phyloP scores from a whole-genome alignment of 2,888 invertebrate species.

The Allophyes oxyacanthae region DNA sequence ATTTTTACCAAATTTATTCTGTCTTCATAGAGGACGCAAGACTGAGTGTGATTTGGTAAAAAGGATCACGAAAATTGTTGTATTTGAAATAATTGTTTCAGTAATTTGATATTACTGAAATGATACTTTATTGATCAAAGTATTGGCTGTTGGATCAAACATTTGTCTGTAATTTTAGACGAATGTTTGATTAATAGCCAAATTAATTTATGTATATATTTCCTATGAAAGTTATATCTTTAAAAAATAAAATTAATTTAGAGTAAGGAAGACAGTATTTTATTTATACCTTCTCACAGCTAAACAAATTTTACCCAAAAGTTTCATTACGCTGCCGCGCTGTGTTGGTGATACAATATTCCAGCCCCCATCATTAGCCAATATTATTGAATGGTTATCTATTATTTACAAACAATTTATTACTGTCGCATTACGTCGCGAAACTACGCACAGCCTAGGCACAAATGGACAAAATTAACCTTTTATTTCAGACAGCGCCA shows the following conservation, averaged over 20 bases:
- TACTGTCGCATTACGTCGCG: too few species aligned
- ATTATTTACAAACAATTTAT: too few species aligned
- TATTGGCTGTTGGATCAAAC: constrained; percentile 36
- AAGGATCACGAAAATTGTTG: constrained; percentile 36
- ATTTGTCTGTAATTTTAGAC: constrained; percentile 21
- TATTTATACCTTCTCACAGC: constrained; percentile 28
- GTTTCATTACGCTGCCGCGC: too few species aligned
- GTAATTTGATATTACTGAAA: constrained; percentile 33
- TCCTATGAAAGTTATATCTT: constrained; percentile 47
- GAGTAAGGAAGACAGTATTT: constrained; percentile 55
- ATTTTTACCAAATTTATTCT: constrained; percentile 59
- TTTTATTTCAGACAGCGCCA: too few species aligned
- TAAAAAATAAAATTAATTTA: constrained; percentile 58
- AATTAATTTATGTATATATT: constrained; percentile 56
- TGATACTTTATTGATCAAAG: constrained; percentile 33
- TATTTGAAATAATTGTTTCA: constrained; percentile 28
- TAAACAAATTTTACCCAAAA: neutral
- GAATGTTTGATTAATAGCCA: constrained; percentile 33
- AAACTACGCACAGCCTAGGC: too few species aligned
- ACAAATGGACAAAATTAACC: too few species aligned
- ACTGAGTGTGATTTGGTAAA: constrained; percentile 66
- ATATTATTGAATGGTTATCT: too few species aligned
- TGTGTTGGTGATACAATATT: too few species aligned
- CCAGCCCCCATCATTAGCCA: too few species aligned
- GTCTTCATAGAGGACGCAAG: constrained; percentile 80